Evolutionary conservation across 1,140 invertebrate species (phyloP).

Genomic region (Ostrea denselamellosa): DNA sequence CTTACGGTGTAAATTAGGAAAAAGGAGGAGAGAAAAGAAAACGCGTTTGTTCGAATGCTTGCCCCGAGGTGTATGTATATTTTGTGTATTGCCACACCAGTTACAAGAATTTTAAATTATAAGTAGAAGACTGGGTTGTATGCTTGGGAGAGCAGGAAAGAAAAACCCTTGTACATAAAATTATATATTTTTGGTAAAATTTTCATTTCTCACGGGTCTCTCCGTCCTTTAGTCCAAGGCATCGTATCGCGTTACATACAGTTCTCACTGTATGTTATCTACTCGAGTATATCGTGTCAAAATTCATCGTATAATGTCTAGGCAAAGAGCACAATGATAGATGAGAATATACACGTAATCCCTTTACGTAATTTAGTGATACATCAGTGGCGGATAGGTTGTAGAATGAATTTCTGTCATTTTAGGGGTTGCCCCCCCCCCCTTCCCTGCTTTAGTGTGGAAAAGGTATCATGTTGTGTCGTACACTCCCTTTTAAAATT

Average conservation of each 20-base stretch:
- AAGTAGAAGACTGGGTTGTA: not conserved
- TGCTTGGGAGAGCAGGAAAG: not conserved
- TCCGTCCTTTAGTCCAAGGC: not conserved
- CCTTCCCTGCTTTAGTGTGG: too few relatives aligned
- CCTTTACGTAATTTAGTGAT: too few relatives aligned
- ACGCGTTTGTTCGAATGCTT: not conserved
- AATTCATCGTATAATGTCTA: not conserved
- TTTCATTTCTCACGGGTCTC: not conserved
- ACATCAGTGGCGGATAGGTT: too few relatives aligned
- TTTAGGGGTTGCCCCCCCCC: too few relatives aligned
- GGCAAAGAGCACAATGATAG: not conserved
- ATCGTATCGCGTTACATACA: not conserved
- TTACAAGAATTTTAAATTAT: not conserved
- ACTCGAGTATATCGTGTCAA: not conserved
- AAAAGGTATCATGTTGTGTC: too few relatives aligned
- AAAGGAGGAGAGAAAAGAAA: not conserved
- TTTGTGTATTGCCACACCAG: conserved; percentile 1
- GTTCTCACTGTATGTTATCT: not conserved
- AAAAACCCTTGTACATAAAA: not conserved
- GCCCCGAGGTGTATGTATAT: not conserved
- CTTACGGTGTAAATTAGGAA: not conserved
- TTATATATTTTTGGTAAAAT: not conserved
- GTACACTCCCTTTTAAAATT: too few relatives aligned
- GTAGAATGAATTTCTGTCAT: too few relatives aligned
- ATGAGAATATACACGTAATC: not conserved